Conservation (phyloP, 2,113 vertebrate genomes). For the Anhinga anhinga region DNA sequence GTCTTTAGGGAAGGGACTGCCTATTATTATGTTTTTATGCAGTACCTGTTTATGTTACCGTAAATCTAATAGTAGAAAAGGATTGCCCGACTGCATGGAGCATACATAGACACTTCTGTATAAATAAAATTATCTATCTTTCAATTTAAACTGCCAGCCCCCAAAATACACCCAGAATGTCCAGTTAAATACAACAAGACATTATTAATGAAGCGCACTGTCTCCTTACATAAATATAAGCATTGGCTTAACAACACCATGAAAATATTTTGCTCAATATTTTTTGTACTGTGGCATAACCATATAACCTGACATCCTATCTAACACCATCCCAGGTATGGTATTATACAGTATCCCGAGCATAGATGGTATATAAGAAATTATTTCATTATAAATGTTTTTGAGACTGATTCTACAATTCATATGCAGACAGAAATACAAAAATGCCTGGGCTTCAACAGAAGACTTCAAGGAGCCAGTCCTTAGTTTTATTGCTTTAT, state of each 20-base stretch:
- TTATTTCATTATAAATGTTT: not conserved
- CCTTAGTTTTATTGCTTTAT: not conserved
- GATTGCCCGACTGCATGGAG: not conserved
- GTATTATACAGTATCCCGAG: not conserved
- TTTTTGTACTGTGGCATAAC: not conserved
- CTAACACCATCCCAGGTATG: not conserved
- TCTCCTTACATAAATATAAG: not conserved
- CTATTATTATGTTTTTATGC: not conserved
- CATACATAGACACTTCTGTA: not conserved
- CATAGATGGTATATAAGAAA: not conserved
- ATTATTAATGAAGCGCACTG: not conserved
- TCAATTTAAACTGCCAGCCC: not conserved
- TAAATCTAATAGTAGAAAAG: not conserved
- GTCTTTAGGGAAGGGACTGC: not conserved
- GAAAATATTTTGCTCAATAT: not conserved
- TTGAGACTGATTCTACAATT: not conserved
- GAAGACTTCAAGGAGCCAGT: not conserved
- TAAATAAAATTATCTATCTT: not conserved
- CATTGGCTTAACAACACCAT: not conserved
- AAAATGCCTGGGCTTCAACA: not conserved
- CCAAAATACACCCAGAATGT: not conserved
- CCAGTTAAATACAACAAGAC: not conserved
- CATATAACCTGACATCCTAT: not conserved
- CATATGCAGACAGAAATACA: not conserved
- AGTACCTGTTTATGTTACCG: not conserved